Evolutionary conservation across 2,113 vertebrate species (phyloP), one percentile per base, ranked within the genome.

Genomic region (Sialia sialis): DNA sequence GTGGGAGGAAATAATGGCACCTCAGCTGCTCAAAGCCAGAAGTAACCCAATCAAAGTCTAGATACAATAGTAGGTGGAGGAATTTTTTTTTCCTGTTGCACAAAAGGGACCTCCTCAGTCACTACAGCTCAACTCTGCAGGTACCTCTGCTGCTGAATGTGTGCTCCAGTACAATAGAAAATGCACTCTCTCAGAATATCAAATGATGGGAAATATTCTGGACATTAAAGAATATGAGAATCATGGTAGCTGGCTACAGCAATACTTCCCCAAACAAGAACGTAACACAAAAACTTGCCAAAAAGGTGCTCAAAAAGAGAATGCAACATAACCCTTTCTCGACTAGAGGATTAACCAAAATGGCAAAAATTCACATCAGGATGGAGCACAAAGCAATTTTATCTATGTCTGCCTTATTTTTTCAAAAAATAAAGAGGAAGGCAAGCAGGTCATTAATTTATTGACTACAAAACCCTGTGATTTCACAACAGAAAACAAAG

Each of bases 361-460:
- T 15, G 9, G 0, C 1, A 54, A 69, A 83, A 73, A 22, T 29
- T 62, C 17, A 54, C 0, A 2, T 64, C 38, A 64, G 13, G 51
- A 74, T 36, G 3, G 5, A 13, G 15, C 46, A 27, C 19, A 55
- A 59, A 75, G 34, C 44, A 78, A 78, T 29, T 58, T 84, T 68
- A 64, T 29, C 23, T 46, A 8, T 21, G 5, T 34, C 55, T 80
- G 15, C 52, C 60, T 56, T 70, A 36, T 11, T 64, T 68, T 22
- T 64, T 82, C 7, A 12, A 36, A 59, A 67, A 38, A 49, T 51
- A 20, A 5, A 77, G 10, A 83, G 10, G 63, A 87, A 52, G 1
- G 11, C 4, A 29, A 30, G 66, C 6, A 72, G 16, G 7, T 23
- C 69, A n/a, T 41, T 66, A 54, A 3, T 76, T 16, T n/a, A 62